These are phyloP conservation scores for Ferdinandea cuprea DNA, from an alignment of 2,888 invertebrate genomes.

Conservation along the genomic window DNA sequence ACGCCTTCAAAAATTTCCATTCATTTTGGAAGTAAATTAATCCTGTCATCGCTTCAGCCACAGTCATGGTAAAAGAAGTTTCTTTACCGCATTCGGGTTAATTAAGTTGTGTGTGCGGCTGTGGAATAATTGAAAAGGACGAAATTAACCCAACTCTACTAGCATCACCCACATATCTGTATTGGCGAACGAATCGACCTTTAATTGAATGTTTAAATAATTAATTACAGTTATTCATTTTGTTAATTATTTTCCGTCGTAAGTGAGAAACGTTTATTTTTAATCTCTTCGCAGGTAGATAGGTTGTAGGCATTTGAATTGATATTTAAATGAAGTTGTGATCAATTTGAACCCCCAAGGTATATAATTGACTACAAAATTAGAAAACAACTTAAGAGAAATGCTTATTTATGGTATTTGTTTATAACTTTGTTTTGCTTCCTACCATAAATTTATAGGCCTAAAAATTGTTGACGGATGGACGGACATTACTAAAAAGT, in stretches of 20 bases:
- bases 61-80: slow-evolving; percentile 1
- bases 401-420: too few relatives aligned
- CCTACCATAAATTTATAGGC: too few relatives aligned
- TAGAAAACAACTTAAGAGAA: too few relatives aligned
- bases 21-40: slow-evolving; percentile 21
- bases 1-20: slow-evolving; percentile 7
- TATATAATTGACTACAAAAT: too few relatives aligned
- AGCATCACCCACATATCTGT: neutral
- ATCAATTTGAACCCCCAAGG: too few relatives aligned
- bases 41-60: slow-evolving; percentile 38
- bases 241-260: slow-evolving; percentile 40
- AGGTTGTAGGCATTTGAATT: too few relatives aligned
- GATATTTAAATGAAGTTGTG: too few relatives aligned
- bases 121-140: slow-evolving; percentile 52
- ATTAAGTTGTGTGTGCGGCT: slow-evolving; percentile 39
- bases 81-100: slow-evolving; percentile 39
- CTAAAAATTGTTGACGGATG: too few relatives aligned
- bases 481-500: too few relatives aligned
- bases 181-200: slow-evolving; percentile 1
- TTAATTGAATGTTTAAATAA: slow-evolving; percentile 55
- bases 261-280: neutral
- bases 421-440: too few relatives aligned
- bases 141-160: slow-evolving; percentile 21
- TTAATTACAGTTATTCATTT: slow-evolving; percentile 44
- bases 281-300: too few relatives aligned